Evolutionary conservation across 1,140 invertebrate genomes (phyloP).

Genomic region (Vanessa atalanta): DNA sequence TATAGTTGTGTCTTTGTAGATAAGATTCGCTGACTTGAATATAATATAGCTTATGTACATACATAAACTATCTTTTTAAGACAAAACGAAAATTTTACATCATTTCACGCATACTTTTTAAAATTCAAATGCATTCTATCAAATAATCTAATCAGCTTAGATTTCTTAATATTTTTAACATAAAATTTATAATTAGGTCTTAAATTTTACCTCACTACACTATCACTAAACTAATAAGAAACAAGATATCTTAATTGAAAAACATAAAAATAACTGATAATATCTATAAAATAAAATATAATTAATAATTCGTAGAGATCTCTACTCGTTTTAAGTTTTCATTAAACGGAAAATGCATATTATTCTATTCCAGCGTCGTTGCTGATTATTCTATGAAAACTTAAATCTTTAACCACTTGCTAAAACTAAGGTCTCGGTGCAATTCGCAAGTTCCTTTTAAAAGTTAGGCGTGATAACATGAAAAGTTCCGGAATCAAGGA

Average conservation of each 20-base stretch:
- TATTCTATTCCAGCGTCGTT: not conserved
- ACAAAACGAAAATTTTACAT: too few species aligned
- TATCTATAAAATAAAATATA: not conserved
- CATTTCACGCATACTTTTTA: too few species aligned
- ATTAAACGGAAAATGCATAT: not conserved
- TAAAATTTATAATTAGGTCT: too few species aligned
- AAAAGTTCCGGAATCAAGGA: constrained; percentile 4
- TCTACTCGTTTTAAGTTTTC: not conserved
- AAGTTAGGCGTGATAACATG: constrained; percentile 1
- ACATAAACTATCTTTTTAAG: too few species aligned
- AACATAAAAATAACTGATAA: not conserved
- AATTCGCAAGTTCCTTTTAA: constrained; percentile 5
- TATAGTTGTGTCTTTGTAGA: too few species aligned
- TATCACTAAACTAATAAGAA: too few species aligned
- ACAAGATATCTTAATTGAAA: not conserved
- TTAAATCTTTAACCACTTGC: constrained; percentile 6
- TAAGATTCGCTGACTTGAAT: too few species aligned
- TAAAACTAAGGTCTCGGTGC: not conserved
- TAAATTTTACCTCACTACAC: too few species aligned
- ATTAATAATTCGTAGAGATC: not conserved
- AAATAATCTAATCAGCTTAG: too few species aligned
- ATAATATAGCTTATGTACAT: too few species aligned
- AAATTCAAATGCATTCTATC: too few species aligned
- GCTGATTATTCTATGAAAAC: constrained; percentile 2
- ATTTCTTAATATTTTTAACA: too few species aligned